Evolutionary conservation across 2,888 invertebrate species (phyloP).

Genomic region (Epinotia ramella): DNA sequence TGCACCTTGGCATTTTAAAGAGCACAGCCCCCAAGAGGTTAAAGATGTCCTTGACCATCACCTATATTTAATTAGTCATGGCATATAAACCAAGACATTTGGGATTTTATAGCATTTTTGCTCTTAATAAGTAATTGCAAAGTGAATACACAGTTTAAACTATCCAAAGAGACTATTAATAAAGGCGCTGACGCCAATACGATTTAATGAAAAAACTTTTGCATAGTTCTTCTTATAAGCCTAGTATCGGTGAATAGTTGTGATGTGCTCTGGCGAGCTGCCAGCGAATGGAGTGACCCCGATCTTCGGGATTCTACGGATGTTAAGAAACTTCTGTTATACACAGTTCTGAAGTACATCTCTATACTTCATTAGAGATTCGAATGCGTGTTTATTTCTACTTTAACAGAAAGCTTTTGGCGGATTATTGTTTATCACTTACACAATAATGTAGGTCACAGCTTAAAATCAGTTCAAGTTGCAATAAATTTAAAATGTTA

Average conservation of each 20-base stretch:
- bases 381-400: not conserved
- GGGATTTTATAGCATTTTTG: too few species aligned
- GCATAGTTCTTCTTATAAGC: not conserved
- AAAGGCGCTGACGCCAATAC: not conserved
- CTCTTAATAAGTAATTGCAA: too few species aligned
- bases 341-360: not conserved
- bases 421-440: too few species aligned
- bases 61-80: too few species aligned
- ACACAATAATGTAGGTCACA: too few species aligned
- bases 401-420: too few species aligned
- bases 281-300: conserved; percentile 1
- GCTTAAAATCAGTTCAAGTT: too few species aligned
- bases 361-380: not conserved
- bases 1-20: too few species aligned
- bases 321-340: not conserved
- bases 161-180: not conserved
- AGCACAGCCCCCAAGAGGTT: too few species aligned
- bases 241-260: not conserved
- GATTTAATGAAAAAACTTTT: conserved; percentile 13
- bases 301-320: not conserved
- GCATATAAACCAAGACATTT: too few species aligned
- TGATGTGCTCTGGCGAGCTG: not conserved
- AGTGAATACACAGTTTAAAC: not conserved
- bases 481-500: too few species aligned
- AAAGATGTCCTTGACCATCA: too few species aligned